Base-by-base conservation (phyloP, 2,888 invertebrate species). In the Slavum lentiscoides region DNA sequence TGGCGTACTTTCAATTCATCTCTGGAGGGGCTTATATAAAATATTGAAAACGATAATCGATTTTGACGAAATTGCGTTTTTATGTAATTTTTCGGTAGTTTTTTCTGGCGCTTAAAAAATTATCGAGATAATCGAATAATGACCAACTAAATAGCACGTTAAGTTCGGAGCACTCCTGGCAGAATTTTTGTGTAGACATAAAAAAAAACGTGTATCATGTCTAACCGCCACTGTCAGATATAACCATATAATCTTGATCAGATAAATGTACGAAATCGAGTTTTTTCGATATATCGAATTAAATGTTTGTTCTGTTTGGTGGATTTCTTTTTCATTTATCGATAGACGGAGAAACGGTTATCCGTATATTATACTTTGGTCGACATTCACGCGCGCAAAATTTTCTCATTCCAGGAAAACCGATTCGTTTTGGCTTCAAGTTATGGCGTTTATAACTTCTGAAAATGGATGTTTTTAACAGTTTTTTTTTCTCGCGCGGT, bases 401-500 rank as follows among this genome's bases (percentile, higher is more conserved):
- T 82, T 61, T 77, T 30, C n/a, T 43, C 15, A 82, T 74, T 55
- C 23, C 61, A 82, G 84, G 84, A 64, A 84, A 84, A 80, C 83
- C 84, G 13, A 82, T 84, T 21, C 37, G 84, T 39, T 84, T 83
- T 83, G 83, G 84, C 1, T 85, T 82, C 74, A 85, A 84, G 66
- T 69, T 83, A 62, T 80, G 77, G 77, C 55, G 69, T n/a, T 70
- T 30, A 30, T 55, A 37, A 55, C 69, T 37, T 55, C 55, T 70
- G 69, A 70, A 55, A 70, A 70, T 70, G 58, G 39, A 0, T 70
- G 30, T 2, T 70, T 58, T n/a, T n/a, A 30, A 30, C 19, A 70
- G 21, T 72, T 59, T 21, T 58, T 9, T n/a, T 58, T 30, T 30
- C 4, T 30, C 4, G 30, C 70, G 58, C 37, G 58, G 70, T 72